Evolutionary conservation across 2,888 invertebrate species (phyloP).

Genomic region (Acrocera orbiculus): DNA sequence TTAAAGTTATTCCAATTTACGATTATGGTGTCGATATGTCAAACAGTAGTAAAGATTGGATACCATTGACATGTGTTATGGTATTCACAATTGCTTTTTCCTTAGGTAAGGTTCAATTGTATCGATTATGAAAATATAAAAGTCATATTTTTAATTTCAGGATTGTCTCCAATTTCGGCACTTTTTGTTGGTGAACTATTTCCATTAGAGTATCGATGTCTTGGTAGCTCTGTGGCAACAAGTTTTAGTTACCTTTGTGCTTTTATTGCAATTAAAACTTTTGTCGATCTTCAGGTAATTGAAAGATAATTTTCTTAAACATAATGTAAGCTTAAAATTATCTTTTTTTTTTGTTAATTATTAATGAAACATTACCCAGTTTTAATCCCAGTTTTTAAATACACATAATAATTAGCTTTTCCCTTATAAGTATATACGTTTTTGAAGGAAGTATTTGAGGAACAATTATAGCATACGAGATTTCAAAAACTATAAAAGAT

Average conservation of each 20-base stretch:
- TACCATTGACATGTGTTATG: constrained; percentile 63
- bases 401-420: too few relatives aligned
- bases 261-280: constrained; percentile 71
- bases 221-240: constrained; percentile 72
- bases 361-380: too few relatives aligned
- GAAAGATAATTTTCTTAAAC: background rate
- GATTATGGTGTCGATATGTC: constrained; percentile 8
- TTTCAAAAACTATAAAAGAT: too few relatives aligned
- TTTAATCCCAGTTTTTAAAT: too few relatives aligned
- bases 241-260: constrained; percentile 75
- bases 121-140: background rate
- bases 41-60: constrained; percentile 56
- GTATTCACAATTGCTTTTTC: constrained; percentile 74
- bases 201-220: constrained; percentile 65
- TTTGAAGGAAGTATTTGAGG: too few relatives aligned
- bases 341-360: too few relatives aligned
- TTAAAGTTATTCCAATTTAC: constrained; percentile 21
- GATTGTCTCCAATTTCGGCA: constrained; percentile 74
- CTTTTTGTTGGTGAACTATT: constrained; percentile 67
- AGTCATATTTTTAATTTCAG: constrained; percentile 6
- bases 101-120: constrained; percentile 34
- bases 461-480: too few relatives aligned
- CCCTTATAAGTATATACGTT: too few relatives aligned
- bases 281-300: constrained; percentile 52
- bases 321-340: too few relatives aligned